Evolutionary conservation across 1,140 invertebrate species (phyloP).

Genomic region (Drosophila albomicans): DNA sequence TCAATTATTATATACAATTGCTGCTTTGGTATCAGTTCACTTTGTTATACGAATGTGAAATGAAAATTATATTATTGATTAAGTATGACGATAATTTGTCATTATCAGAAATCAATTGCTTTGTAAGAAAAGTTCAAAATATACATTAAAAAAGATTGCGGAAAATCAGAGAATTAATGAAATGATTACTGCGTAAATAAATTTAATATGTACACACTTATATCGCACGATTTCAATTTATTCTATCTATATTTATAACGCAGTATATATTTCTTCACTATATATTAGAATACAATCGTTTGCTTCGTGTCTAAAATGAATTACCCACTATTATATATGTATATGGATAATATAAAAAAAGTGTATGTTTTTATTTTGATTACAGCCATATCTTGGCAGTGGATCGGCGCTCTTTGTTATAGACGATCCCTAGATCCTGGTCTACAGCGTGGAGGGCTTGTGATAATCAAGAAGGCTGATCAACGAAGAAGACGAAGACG

Average conservation of each 20-base stretch:
- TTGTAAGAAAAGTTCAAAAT: slow-evolving; percentile 1
- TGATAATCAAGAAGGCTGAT: slow-evolving; percentile 35
- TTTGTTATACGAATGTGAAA: slow-evolving; percentile 3
- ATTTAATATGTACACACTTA: not conserved
- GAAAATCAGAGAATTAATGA: not conserved
- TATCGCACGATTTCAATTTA: not conserved
- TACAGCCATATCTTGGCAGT: slow-evolving; percentile 15
- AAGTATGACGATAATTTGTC: slow-evolving; percentile 18
- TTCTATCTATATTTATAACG: not conserved
- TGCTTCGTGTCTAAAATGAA: not conserved
- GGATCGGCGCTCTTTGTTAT: slow-evolving; percentile 27
- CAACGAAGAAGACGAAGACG: slow-evolving; percentile 32
- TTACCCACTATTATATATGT: not conserved
- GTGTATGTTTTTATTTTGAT: no score
- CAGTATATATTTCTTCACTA: not conserved
- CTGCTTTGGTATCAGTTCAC: slow-evolving; percentile 16
- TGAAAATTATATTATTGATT: slow-evolving; percentile 22
- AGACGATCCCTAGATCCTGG: slow-evolving; percentile 31
- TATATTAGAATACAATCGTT: not conserved
- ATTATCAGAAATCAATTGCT: slow-evolving; percentile 8
- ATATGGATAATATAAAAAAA: not conserved
- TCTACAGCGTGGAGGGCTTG: slow-evolving; percentile 30
- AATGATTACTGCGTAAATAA: slow-evolving; percentile 1
- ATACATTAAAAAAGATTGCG: not conserved
- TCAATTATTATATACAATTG: slow-evolving; percentile 17